Percentiles rank a stretch among this genome's conserved stretches.
Evolutionary conservation across 2,113 vertebrate genomes (phyloP).

Genomic region (Tinamus guttatus): DNA sequence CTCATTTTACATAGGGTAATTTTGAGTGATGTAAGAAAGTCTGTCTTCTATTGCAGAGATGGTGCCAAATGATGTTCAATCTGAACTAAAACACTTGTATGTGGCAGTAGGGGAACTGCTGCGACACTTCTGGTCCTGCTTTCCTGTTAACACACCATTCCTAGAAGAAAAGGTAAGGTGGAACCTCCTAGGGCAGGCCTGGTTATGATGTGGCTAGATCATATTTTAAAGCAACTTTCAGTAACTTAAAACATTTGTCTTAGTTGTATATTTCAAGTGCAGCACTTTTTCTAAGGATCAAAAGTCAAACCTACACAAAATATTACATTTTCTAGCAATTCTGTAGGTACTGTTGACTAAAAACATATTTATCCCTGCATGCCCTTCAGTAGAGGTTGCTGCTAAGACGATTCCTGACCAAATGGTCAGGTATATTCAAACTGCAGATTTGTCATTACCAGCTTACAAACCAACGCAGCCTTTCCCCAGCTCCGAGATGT

Average conservation of each 20-base stretch:
- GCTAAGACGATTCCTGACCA: background rate
- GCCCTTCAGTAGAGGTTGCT: background rate
- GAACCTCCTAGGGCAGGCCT: background rate
- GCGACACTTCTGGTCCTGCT: constrained; percentile 98
- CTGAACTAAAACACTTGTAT: constrained; percentile 95
- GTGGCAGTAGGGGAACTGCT: constrained; percentile 92
- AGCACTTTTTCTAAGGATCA: background rate
- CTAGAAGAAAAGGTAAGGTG: constrained; percentile 95
- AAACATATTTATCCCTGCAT: background rate
- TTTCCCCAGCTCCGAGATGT: background rate
- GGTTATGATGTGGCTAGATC: background rate
- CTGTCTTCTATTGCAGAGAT: constrained; percentile 85
- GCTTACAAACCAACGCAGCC: background rate
- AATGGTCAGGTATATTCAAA: background rate
- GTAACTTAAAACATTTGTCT: background rate
- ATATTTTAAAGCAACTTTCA: background rate
- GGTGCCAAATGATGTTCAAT: constrained; percentile 93
- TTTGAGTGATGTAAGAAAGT: background rate
- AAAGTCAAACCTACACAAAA: background rate
- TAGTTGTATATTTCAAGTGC: background rate
- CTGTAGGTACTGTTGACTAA: background rate
- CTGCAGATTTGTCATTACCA: background rate
- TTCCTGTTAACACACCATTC: constrained; percentile 95
- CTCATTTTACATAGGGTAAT: background rate
- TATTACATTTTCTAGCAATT: background rate